Evolutionary conservation across 2,888 invertebrate genomes (phyloP), one percentile per base, ranked within the genome.

Genomic region (Dryocosmus kuriphilus): DNA sequence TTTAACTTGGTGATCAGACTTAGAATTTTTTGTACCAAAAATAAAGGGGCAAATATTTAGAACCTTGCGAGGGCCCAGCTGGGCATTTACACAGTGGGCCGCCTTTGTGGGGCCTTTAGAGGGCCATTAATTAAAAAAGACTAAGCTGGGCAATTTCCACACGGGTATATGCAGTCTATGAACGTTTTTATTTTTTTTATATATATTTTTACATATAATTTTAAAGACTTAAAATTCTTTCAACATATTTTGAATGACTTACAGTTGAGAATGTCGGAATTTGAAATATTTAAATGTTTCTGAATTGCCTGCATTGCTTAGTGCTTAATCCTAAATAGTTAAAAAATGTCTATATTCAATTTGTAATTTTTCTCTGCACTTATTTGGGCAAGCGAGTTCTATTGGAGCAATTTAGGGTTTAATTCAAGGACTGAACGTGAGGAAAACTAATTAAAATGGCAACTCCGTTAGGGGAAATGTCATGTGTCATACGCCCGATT

Each of bases 401-500:
- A 51, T 51, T 71, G 71, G n/a, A 14, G 46, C 71, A 71, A 71
- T 51, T 71, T 71, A 51, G 51, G 51, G 46, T 51, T 51, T 71
- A 71, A 71, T 71, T 71, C 51, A 46, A 71, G 51, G 46, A 71
- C 32, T 51, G 51, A 51, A 71, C 51, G 51, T 51, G 71, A 71
- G 30, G 22, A 19, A 30, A 51, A 46, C 46, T 71, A 71, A 71
- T 71, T 71, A 51, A 32, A 51, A 71, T 51, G 51, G 46, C 51
- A 71, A 30, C 30, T 71, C 71, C 51, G 71, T 51, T 71, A 71
- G 71, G 71, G 71, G 71, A 71, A 55, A 71, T 71, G 71, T 51
- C 71, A 71, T 71, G 67, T 71, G 67, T 71, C 71, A 71, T 71
- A 71, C 51, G 30, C 71, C 32, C 46, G 71, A 71, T 51, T 22